A percentile compares a stretch with the other conserved stretches of the same genome.
These are phyloP conservation scores for Alosa sapidissima DNA, from an alignment of 2,797 vertebrate species.

Conservation along the genomic window DNA sequence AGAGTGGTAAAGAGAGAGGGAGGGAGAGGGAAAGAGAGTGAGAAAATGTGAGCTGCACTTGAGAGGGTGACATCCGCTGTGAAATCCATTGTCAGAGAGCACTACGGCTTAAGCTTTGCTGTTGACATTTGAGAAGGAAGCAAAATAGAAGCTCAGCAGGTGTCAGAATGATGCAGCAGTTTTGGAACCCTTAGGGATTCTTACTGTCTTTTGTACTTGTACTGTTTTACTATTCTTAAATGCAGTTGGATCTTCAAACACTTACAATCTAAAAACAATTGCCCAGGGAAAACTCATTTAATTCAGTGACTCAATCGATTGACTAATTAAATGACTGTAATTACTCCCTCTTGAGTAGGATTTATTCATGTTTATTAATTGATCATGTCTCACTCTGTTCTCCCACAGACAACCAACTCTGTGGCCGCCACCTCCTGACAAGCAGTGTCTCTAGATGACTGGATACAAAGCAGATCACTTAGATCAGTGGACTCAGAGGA, in stretches of 20 bases:
- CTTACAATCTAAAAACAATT: no score
- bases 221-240: background rate
- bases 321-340: background rate
- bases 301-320: no score
- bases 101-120: slow-evolving; percentile 11
- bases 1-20: background rate
- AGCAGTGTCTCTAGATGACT: background rate
- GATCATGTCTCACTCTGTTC: background rate
- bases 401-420: background rate
- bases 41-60: background rate
- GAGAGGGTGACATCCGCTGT: background rate
- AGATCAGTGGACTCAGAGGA: background rate
- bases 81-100: background rate
- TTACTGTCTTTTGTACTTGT: background rate
- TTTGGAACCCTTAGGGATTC: background rate
- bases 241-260: background rate
- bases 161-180: slow-evolving; percentile 17
- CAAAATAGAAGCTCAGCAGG: background rate
- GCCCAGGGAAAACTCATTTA: no score
- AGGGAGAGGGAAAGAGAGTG: background rate
- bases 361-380: background rate
- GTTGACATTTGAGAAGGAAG: slow-evolving; percentile 10
- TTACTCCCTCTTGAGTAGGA: background rate
- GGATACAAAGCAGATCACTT: background rate
- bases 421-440: slow-evolving; percentile 9